These are phyloP conservation scores for Ophion obscuratus DNA, from an alignment of 2,888 invertebrate species.

Conservation along the genomic window DNA sequence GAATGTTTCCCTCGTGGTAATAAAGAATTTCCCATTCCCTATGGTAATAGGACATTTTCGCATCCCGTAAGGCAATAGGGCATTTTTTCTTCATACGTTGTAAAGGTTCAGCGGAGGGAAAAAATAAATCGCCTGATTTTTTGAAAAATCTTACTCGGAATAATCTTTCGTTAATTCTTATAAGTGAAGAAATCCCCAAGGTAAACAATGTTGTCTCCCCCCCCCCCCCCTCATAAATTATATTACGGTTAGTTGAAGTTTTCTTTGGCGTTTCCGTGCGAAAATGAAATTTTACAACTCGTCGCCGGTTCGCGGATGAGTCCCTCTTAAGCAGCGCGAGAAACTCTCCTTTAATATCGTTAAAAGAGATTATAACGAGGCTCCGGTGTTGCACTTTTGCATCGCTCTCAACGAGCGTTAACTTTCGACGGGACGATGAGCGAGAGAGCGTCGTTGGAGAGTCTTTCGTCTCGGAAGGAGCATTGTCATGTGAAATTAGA, in stretches of 20 bases:
- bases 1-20: no score
- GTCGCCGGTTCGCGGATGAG: neutral
- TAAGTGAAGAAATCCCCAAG: neutral
- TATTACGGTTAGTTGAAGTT: neutral
- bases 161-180: neutral
- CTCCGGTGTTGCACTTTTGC: constrained; percentile 50
- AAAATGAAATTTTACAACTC: constrained; percentile 15
- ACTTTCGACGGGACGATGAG: constrained; percentile 58
- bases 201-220: neutral
- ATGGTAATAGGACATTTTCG: no score
- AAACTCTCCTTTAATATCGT: constrained; percentile 59
- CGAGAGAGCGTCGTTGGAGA: constrained; percentile 32
- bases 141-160: neutral
- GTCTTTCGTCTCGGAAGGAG: constrained; percentile 49
- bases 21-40: no score
- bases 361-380: constrained; percentile 49
- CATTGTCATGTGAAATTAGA: constrained; percentile 68
- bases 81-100: no score
- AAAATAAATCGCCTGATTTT: no score
- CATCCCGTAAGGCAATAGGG: no score
- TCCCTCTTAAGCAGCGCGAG: constrained; percentile 10
- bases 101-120: no score
- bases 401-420: constrained; percentile 47
- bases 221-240: neutral
- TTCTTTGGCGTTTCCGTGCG: neutral